Percentiles rank a stretch among this genome's conserved stretches.
Conservation (phyloP, 2,888 invertebrate genomes). For the Apocheima hispidaria region DNA sequence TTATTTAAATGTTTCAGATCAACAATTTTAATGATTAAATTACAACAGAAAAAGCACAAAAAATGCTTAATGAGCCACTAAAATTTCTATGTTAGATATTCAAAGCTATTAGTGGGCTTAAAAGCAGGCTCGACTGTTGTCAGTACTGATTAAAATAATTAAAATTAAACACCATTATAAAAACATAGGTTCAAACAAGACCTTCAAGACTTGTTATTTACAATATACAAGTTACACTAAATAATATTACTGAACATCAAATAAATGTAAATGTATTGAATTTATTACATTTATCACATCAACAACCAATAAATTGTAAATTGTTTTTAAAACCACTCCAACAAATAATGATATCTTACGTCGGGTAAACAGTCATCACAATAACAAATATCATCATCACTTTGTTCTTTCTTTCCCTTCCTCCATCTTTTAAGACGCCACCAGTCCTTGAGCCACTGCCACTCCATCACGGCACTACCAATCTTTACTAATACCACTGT, state of each 20-base stretch:
- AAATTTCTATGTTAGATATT: constrained; percentile 3
- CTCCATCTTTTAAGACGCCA: constrained; percentile 91
- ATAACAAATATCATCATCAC: constrained; percentile 89
- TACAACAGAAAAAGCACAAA: not conserved
- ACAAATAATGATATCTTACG: constrained; percentile 62
- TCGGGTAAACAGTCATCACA: constrained; percentile 91
- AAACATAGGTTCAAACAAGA: constrained; percentile 18
- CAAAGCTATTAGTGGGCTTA: constrained; percentile 16
- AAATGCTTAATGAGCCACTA: not conserved
- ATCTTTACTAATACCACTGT: constrained; percentile 50
- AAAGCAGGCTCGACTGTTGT: constrained; percentile 5
- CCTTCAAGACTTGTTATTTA: constrained; percentile 19
- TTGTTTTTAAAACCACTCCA: constrained; percentile 11
- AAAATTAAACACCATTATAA: constrained; percentile 10
- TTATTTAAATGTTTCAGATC: not conserved
- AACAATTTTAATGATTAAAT: not conserved
- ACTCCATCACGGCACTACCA: constrained; percentile 87
- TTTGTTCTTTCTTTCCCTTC: constrained; percentile 82
- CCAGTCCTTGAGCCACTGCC: constrained; percentile 93
- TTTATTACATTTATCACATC: constrained; percentile 28
- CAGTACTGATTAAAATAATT: not conserved
- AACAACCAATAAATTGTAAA: constrained; percentile 12
- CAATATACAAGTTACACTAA: not conserved
- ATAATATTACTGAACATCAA: constrained; percentile 14
- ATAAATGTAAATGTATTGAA: constrained; percentile 27